Evolutionary conservation across 2,888 invertebrate genomes (phyloP).

Genomic region (Heteromyza rotundicornis): DNA sequence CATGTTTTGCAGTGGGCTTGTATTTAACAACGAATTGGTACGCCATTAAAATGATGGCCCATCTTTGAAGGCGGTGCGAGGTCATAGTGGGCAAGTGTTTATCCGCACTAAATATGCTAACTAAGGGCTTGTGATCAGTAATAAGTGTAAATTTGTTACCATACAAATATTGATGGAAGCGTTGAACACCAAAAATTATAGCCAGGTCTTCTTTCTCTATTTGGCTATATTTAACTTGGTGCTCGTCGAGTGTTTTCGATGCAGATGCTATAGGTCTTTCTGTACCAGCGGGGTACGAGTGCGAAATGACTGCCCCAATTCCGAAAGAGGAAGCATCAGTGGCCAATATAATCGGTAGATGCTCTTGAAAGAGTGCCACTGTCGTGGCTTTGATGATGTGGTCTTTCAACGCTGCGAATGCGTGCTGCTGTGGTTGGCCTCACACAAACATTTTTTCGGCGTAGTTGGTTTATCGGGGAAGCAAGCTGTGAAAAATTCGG

Average conservation of each 20-base stretch:
- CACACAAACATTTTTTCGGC: constrained; percentile 33
- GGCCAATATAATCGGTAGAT: constrained; percentile 21
- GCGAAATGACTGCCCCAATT: constrained; percentile 39
- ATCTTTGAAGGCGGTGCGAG: too few species aligned
- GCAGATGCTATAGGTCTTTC: constrained; percentile 31
- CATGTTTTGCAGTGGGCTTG: too few species aligned
- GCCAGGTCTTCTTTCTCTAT: constrained; percentile 44
- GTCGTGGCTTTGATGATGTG: constrained; percentile 18
- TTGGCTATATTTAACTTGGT: constrained; percentile 42
- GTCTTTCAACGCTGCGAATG: constrained; percentile 38
- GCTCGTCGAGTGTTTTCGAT: constrained; percentile 22
- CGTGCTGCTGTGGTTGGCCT: constrained; percentile 30
- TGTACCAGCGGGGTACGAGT: too few species aligned
- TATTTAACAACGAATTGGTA: too few species aligned
- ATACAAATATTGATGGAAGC: constrained; percentile 55
- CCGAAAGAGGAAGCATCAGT: constrained; percentile 33
- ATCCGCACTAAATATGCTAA: constrained; percentile 46
- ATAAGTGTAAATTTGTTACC: constrained; percentile 52
- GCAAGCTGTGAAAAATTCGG: constrained; percentile 29
- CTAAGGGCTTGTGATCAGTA: constrained; percentile 52
- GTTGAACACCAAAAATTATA: constrained; percentile 48
- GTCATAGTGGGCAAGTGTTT: too few species aligned
- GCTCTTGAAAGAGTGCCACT: constrained; percentile 13
- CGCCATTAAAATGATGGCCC: too few species aligned
- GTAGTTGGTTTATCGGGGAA: constrained; percentile 38